Evolutionary conservation across 2,113 vertebrate species (phyloP), one percentile per base, ranked within the genome.

Genomic region (Protobothrops flavoviridis): DNA sequence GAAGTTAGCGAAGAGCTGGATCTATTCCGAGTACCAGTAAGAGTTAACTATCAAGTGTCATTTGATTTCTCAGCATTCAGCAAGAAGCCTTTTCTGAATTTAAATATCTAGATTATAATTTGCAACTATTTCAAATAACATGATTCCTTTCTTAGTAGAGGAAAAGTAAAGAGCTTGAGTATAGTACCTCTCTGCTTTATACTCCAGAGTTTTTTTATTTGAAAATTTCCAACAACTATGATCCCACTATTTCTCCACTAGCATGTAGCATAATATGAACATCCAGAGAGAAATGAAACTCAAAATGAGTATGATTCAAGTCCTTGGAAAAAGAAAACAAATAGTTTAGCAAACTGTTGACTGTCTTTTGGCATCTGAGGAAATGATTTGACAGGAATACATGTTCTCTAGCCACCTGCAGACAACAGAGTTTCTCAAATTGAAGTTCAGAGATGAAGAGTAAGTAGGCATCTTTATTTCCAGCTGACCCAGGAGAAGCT

Each of bases 401-500:
- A 0, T 56, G 86, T 94, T 45, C 59, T 94, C 29, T 91, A 86
- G 61, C 69, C 92, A 96, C 89, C 92, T 96, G 95, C 8, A 52
- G 81, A 88, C 85, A 59, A 88, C 9, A 53, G 24, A 61, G 91
- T 93, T 90, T 53, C 29, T 55, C 13, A 13, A 85, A 61, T 3
- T 59, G 90, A 93, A 94, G 85, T 56, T 91, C 91, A 89, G 48
- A 53, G 81, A 90, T 52, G 69, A n/a, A 81, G 59, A 17, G 45
- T 43, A 90, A 90, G 90, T 21, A 1, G 29, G 24, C 24, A 21
- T 43, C 45, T n/a, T 74, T 43, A 45, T 55, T 93, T 95, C 53
- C 59, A 29, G 64, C 85, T 93, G 69, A 59, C 92, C 56, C 90
- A 57, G 48, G 92, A 59, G 0, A 26, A 53, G 4, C 9, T 93